phyloP scores from a whole-genome alignment of 2,888 invertebrate species.

The Acronicta psi region DNA sequence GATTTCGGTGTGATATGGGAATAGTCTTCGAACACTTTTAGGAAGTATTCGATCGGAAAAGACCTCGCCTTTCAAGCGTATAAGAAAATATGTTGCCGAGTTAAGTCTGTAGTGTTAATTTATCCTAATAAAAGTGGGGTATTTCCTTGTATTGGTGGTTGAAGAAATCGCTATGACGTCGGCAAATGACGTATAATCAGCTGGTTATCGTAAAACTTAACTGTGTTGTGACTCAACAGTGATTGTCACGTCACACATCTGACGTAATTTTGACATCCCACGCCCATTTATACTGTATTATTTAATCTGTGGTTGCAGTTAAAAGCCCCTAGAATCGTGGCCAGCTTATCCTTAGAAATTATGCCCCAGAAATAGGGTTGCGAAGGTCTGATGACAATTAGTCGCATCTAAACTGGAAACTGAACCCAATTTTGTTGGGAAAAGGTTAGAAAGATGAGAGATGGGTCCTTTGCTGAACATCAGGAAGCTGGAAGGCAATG shows the following conservation, averaged over 20 bases:
- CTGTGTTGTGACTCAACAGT: background rate
- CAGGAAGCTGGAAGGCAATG: too few relatives aligned
- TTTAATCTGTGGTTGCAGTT: too few relatives aligned
- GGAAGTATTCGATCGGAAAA: conserved; percentile 18
- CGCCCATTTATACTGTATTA: too few relatives aligned
- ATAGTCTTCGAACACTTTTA: conserved; percentile 24
- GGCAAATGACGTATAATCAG: conserved; percentile 8
- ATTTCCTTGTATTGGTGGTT: conserved; percentile 13
- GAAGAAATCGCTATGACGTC: background rate
- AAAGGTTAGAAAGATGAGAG: too few relatives aligned
- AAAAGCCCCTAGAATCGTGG: too few relatives aligned
- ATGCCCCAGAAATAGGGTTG: too few relatives aligned
- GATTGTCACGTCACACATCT: too few relatives aligned
- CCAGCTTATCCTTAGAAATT: too few relatives aligned
- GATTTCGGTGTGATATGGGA: conserved; percentile 34
- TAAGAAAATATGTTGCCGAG: conserved; percentile 15
- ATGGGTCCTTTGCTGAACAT: too few relatives aligned
- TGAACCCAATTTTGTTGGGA: too few relatives aligned
- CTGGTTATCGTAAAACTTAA: background rate
- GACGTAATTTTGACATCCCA: background rate
- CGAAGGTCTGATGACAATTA: too few relatives aligned
- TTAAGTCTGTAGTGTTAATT: conserved; percentile 11
- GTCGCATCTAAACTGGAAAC: too few relatives aligned
- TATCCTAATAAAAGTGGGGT: conserved; percentile 9
- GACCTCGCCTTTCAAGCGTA: conserved; percentile 31